Evolutionary conservation across 2,113 vertebrate genomes (phyloP).

Genomic region (Burhinus bistriatus): DNA sequence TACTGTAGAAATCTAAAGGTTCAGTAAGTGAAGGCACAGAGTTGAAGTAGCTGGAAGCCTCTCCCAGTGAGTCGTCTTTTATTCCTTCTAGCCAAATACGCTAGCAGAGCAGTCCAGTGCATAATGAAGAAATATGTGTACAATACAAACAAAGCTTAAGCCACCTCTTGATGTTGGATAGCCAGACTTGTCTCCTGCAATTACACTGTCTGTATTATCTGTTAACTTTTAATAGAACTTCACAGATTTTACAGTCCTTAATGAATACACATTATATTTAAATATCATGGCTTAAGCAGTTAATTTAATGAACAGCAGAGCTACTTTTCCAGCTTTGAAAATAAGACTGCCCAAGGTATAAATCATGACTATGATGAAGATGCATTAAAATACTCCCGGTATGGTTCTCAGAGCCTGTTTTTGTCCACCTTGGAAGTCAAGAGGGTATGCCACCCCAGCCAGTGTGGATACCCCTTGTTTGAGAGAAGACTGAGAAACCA

Average conservation of each 20-base stretch:
- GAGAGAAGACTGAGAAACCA: not conserved
- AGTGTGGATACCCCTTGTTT: not conserved
- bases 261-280: not conserved
- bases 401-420: not conserved
- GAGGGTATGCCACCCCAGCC: not conserved
- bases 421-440: not conserved
- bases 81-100: not conserved
- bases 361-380: not conserved
- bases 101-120: not conserved
- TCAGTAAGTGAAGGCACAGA: not conserved
- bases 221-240: not conserved
- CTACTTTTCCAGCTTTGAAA: not conserved
- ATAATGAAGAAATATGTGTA: not conserved
- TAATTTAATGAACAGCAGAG: not conserved
- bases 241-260: not conserved
- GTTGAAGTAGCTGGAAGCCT: not conserved
- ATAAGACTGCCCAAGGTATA: not conserved
- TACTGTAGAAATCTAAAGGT: not conserved
- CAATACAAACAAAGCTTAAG: not conserved
- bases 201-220: not conserved
- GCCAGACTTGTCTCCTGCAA: not conserved
- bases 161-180: not conserved
- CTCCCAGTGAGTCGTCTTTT: not conserved
- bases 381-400: not conserved
- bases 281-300: not conserved